Evolutionary conservation across 2,113 vertebrate genomes (phyloP).

Genomic region (Danionella cerebrum): DNA sequence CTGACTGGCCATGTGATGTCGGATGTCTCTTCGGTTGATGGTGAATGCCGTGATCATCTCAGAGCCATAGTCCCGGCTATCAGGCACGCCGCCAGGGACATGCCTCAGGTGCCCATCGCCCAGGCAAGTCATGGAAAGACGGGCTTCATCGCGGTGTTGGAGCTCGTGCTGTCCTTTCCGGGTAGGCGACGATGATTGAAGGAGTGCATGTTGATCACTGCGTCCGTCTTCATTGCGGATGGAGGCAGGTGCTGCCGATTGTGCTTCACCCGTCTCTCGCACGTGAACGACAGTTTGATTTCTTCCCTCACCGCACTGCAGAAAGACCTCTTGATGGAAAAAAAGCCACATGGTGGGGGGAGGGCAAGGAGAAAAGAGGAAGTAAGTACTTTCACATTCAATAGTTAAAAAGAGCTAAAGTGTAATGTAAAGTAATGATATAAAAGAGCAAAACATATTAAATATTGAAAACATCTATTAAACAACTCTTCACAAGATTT

Average conservation of each 20-base stretch:
- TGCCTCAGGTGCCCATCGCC: constrained; percentile 57
- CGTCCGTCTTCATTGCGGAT: constrained; percentile 84
- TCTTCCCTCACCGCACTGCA: constrained; percentile 92
- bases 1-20: constrained; percentile 63
- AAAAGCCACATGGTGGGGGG: constrained; percentile 50
- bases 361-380: constrained; percentile 39
- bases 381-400: constrained; percentile 64
- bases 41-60: constrained; percentile 61
- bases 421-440: too few relatives aligned
- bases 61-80: constrained; percentile 67
- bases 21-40: constrained; percentile 66
- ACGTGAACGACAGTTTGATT: constrained; percentile 94
- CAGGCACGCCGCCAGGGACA: constrained; percentile 58
- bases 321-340: constrained; percentile 89
- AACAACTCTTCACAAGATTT: too few relatives aligned
- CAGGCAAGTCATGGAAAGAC: constrained; percentile 81
- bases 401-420: too few relatives aligned
- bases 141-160: constrained; percentile 83
- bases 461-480: too few relatives aligned
- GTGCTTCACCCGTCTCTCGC: constrained; percentile 92
- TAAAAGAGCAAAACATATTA: too few relatives aligned
- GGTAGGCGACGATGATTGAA: constrained; percentile 97
- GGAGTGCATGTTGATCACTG: constrained; percentile 97
- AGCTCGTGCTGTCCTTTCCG: constrained; percentile 91
- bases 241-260: constrained; percentile 72